phyloP scores from a whole-genome alignment of 2,888 invertebrate species.

The Eupelmus urozonus region DNA sequence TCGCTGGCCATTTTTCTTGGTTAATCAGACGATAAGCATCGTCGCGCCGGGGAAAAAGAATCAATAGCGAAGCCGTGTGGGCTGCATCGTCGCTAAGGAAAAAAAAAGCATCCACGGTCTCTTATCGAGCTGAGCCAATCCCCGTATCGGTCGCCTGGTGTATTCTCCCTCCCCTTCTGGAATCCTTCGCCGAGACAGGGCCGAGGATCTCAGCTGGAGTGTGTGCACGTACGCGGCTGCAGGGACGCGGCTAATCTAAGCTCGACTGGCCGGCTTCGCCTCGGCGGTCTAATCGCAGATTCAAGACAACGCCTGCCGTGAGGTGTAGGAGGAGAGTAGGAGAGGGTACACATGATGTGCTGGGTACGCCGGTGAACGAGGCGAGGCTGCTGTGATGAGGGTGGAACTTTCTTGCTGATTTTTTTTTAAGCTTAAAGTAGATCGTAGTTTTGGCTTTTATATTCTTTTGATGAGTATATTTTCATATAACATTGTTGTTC shows the following conservation, averaged over 20 bases:
- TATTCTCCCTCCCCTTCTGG: background rate
- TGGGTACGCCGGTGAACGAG: slow-evolving; percentile 35
- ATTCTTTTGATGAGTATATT: too few species aligned
- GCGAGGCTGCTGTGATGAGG: slow-evolving; percentile 28
- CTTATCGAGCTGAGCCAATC: slow-evolving; percentile 37
- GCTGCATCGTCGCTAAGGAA: slow-evolving; percentile 14
- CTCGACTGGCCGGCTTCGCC: slow-evolving; percentile 28
- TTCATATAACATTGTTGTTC: too few species aligned
- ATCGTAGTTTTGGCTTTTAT: too few species aligned
- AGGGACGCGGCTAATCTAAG: slow-evolving; percentile 32
- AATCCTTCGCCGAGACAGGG: slow-evolving; percentile 26
- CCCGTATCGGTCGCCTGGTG: slow-evolving; percentile 10
- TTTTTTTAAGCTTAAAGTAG: too few species aligned
- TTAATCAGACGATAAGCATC: slow-evolving; percentile 53
- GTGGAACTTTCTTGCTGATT: slow-evolving; percentile 29
- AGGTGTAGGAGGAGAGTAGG: too few species aligned
- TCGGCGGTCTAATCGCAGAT: slow-evolving; percentile 46
- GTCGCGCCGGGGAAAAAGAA: background rate
- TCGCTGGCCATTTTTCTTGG: slow-evolving; percentile 21
- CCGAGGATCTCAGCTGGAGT: background rate
- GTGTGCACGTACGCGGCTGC: background rate
- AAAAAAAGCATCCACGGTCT: background rate
- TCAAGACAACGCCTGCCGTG: slow-evolving; percentile 30
- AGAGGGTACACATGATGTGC: too few species aligned
- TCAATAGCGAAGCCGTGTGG: background rate